Base-by-base conservation (phyloP, 2,888 invertebrate genomes). In the Andrena flavipes region DNA sequence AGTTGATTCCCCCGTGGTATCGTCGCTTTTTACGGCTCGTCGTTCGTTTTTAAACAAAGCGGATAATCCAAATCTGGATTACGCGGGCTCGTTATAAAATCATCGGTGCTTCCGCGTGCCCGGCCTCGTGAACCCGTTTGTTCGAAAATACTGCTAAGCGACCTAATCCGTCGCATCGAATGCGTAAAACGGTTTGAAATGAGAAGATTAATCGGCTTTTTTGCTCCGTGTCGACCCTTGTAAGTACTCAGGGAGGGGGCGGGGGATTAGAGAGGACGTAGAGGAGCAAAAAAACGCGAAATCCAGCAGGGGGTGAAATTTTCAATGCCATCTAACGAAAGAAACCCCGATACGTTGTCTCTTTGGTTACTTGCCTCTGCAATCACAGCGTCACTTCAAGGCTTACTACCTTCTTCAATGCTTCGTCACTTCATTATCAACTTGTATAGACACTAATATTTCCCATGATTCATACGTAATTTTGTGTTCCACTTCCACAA, bases 191-290 rank as follows among this genome's bases (percentile, higher is more conserved):
- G 33, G 23, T 49, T 63, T 33, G 33, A 33, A 72, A 62, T 51
- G 54, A 51, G 51, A 54, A 72, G 72, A 54, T 72, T 72, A 63
- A 72, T 72, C 62, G 63, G 63, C 10, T 33, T 51, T 51, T 54
- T 23, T 35, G 33, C 20, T 29, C 35, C 42, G n/a, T 42, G 42
- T 59, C 69, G 26, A 16, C 67, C 59, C 42, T 74, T 56, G 59
- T 65, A 67, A 67, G 54, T 74, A 54, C 65, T 74, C 67, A 1
- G 30, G 5, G 30, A 26, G 26, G 29, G n/a, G 20, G 73, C 29
- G 65, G 42, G 23, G 74, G 64, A 74, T 74, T 67, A 74, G 33
- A 65, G 48, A 13, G 33, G 13, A 48, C 35, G 8, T 49, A 23
- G 1, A n/a, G 63, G 30, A 13, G 65, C 33, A 65, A 35, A 56